These are phyloP conservation scores for Colaptes auratus DNA, from an alignment of 2,113 vertebrate genomes.

Conservation along the genomic window DNA sequence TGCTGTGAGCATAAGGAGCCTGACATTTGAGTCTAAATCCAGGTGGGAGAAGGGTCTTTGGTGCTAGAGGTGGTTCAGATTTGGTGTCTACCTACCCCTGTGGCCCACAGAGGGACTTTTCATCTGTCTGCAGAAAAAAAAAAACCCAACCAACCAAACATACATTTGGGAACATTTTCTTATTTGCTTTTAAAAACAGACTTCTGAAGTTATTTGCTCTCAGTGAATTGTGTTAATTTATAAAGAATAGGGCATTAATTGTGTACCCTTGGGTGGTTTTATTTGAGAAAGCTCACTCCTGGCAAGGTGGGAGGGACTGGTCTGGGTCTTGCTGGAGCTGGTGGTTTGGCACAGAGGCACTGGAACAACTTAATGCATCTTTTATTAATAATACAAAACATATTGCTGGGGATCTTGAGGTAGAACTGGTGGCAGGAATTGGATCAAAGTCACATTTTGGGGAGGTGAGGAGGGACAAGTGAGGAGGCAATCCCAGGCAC, in stretches of 20 bases:
- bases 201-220: not conserved
- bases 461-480: not conserved
- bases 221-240: not conserved
- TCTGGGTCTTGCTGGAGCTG: not conserved
- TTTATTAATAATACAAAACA: not conserved
- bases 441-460: not conserved
- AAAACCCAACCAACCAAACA: not conserved
- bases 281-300: not conserved
- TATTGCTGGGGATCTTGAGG: not conserved
- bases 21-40: rapidly evolving
- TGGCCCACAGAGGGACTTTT: rapidly evolving
- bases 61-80: not conserved
- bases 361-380: not conserved
- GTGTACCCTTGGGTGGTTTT: not conserved
- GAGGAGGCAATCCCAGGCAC: too few relatives aligned
- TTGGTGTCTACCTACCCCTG: not conserved
- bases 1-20: too few relatives aligned
- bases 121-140: not conserved
- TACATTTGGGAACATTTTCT: too few relatives aligned
- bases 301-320: not conserved
- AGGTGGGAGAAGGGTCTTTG: not conserved
- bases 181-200: not conserved
- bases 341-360: not conserved
- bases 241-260: not conserved
- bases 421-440: not conserved